These are phyloP conservation scores for Cataglyphis albicans DNA, from an alignment of 2,888 invertebrate genomes.

Conservation along the genomic window DNA sequence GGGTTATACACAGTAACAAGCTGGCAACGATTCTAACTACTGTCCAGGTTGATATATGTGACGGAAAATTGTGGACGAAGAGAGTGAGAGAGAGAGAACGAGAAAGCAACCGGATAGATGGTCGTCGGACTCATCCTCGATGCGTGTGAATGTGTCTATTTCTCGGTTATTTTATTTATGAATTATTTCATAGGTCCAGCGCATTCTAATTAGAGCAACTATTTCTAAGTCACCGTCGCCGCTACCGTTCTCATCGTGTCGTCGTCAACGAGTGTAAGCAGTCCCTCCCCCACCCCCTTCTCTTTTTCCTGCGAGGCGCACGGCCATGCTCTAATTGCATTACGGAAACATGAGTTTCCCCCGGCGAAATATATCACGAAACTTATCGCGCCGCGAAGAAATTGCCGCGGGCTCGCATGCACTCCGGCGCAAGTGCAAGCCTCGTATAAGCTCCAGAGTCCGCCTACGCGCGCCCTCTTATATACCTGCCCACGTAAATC, in stretches of 20 bases:
- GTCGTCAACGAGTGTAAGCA: conserved; percentile 49
- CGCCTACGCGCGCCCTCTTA: conserved; percentile 75
- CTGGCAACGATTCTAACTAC: conserved; percentile 85
- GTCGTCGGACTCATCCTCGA: conserved; percentile 29
- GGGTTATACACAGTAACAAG: conserved; percentile 83
- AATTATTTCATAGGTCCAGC: conserved; percentile 80
- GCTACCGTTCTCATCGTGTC: conserved; percentile 37
- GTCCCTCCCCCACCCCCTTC: conserved; percentile 48
- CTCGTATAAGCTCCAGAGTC: conserved; percentile 72
- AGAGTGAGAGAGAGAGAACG: conserved; percentile 65
- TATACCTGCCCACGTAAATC: conserved; percentile 75
- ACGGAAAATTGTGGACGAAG: conserved; percentile 85
- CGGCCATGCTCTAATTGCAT: conserved; percentile 84
- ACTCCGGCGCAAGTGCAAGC: conserved; percentile 74
- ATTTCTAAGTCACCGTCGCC: conserved; percentile 77
- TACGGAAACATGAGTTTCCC: conserved; percentile 84
- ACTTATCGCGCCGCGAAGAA: conserved; percentile 78
- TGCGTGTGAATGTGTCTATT: conserved; percentile 16
- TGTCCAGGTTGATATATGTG: conserved; percentile 85
- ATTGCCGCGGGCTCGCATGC: conserved; percentile 73
- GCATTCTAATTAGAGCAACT: conserved; percentile 82
- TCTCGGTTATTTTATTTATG: conserved; percentile 74
- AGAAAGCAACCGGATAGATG: conserved; percentile 43
- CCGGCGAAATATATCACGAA: conserved; percentile 78
- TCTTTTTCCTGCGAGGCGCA: conserved; percentile 60